A percentile compares a stretch with the other conserved stretches of the same genome.
phyloP scores from a whole-genome alignment of 1,140 invertebrate genomes.

The fruit fly (Drosophila melanogaster) region Release_6_plus_ISO1_MT NT_037436.4:3562001-3562500 shows the following conservation, averaged over 20 bases:
- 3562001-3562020: constrained; percentile 46
- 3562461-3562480: constrained; percentile 64
- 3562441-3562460: constrained; percentile 75
- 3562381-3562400: constrained; percentile 10
- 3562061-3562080: constrained; percentile 22
- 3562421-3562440: constrained; percentile 65
- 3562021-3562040: neutral
- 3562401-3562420: constrained; percentile 48
- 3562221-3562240: constrained; percentile 16
- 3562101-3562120: constrained; percentile 72
- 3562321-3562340: neutral
- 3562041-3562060: constrained; percentile 56
- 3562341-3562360: neutral
- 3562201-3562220: constrained; percentile 8
- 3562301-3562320: too few species aligned
- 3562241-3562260: neutral
- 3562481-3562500: constrained; percentile 24
- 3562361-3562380: neutral
- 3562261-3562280: too few species aligned
- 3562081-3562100: constrained; percentile 74
- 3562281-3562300: too few species aligned
- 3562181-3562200: constrained; percentile 38
- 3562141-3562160: constrained; percentile 51
- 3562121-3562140: constrained; percentile 44
- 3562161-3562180: constrained; percentile 31